Evolutionary conservation across 2,888 invertebrate species (phyloP).

Genomic region (Sialis lutaria): DNA sequence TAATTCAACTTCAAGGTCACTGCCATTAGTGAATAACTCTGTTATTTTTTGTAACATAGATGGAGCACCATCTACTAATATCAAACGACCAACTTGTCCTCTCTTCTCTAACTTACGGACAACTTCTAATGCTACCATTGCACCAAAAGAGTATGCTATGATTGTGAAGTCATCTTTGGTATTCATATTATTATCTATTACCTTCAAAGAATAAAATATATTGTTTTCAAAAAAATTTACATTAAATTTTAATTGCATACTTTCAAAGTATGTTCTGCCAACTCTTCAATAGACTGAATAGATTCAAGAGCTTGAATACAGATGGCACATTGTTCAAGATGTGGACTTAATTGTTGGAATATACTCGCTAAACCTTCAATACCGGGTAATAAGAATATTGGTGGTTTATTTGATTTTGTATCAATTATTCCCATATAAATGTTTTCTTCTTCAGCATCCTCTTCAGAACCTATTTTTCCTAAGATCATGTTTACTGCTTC

Average conservation of each 20-base stretch:
- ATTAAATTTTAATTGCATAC: background rate
- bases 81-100: constrained; percentile 42
- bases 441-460: constrained; percentile 18
- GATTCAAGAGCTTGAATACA: too few species aligned
- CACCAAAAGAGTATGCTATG: constrained; percentile 80
- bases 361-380: constrained; percentile 43
- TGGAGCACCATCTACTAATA: constrained; percentile 69
- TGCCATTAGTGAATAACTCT: constrained; percentile 21
- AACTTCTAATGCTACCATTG: constrained; percentile 59
- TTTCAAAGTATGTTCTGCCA: too few species aligned
- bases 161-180: constrained; percentile 47
- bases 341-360: constrained; percentile 13
- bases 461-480: constrained; percentile 33
- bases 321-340: too few species aligned
- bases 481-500: constrained; percentile 37
- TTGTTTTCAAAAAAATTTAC: background rate
- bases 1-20: constrained; percentile 34
- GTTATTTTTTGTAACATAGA: constrained; percentile 36
- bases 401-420: constrained; percentile 6
- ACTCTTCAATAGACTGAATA: too few species aligned
- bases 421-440: constrained; percentile 25
- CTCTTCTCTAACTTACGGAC: constrained; percentile 49
- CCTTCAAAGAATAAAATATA: constrained; percentile 24
- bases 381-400: constrained; percentile 44
- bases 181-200: constrained; percentile 31